phyloP scores from a whole-genome alignment of 2,888 invertebrate species.

The Junonia oenone region DNA sequence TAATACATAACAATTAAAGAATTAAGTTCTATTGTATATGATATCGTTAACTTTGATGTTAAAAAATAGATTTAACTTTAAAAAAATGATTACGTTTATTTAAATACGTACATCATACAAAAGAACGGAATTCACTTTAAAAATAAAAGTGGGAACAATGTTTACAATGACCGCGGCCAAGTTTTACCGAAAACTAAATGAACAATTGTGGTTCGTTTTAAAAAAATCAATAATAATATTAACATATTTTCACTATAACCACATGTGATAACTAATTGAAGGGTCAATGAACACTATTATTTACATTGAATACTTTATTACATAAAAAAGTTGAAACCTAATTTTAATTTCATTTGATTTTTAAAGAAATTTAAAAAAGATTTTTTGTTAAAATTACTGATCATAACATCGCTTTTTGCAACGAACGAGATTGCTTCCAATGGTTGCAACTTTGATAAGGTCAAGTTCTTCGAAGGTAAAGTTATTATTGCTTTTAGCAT shows the following conservation, averaged over 20 bases:
- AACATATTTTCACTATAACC: conserved; percentile 20
- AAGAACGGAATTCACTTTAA: conserved; percentile 24
- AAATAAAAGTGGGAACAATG: conserved; percentile 2
- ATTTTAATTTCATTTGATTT: no score
- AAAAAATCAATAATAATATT: conserved; percentile 12
- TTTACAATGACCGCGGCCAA: conserved; percentile 1
- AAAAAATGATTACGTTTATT: neutral
- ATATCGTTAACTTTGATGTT: neutral
- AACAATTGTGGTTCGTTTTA: neutral
- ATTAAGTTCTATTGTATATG: conserved; percentile 38
- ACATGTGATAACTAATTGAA: conserved; percentile 8
- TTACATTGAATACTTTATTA: neutral
- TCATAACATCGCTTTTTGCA: conserved; percentile 70
- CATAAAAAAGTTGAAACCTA: neutral
- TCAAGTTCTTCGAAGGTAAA: conserved; percentile 68
- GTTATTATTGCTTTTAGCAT: conserved; percentile 75
- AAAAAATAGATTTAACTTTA: no score
- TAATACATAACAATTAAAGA: conserved; percentile 31
- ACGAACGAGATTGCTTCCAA: conserved; percentile 68
- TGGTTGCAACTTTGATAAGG: conserved; percentile 56
- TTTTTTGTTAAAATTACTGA: conserved; percentile 43
- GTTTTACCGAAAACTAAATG: conserved; percentile 12
- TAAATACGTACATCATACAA: conserved; percentile 8
- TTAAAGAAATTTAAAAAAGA: no score
- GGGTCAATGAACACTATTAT: neutral